phyloP scores from a whole-genome alignment of 2,888 invertebrate genomes.

The Drosophila imparisetae region DNA sequence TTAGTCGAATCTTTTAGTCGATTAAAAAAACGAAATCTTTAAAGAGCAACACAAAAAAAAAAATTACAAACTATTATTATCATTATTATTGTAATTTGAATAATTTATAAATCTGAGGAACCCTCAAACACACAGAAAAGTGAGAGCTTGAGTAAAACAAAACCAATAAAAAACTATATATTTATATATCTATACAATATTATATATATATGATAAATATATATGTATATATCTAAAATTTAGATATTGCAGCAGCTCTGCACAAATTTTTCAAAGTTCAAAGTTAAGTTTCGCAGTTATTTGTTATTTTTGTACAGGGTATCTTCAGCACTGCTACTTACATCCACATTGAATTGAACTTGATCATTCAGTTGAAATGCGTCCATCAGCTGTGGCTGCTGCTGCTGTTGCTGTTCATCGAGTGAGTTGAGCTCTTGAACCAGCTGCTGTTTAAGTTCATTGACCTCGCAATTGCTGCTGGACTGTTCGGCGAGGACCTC shows the following conservation, averaged over 20 bases:
- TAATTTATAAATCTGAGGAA: not conserved
- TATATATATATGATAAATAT: no score
- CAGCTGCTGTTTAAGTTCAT: slow-evolving; percentile 66
- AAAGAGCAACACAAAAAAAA: not conserved
- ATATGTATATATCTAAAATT: not conserved
- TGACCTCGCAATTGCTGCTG: slow-evolving; percentile 54
- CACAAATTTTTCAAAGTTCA: not conserved
- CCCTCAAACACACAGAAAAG: not conserved
- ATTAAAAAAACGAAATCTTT: no score
- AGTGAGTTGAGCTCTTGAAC: slow-evolving; percentile 62
- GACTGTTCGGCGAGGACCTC: slow-evolving; percentile 68
- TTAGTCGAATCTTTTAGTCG: not conserved
- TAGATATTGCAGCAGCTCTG: not conserved
- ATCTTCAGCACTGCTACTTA: slow-evolving; percentile 17
- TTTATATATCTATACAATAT: not conserved
- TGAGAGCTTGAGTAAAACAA: not conserved
- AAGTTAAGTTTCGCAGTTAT: not conserved
- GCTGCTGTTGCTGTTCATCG: slow-evolving; percentile 20
- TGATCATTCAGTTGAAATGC: slow-evolving; percentile 12
- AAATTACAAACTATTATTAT: not conserved
- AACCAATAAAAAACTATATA: not conserved
- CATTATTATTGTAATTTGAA: not conserved
- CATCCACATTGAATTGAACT: slow-evolving; percentile 18
- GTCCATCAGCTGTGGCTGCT: slow-evolving; percentile 1
- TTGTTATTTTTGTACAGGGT: not conserved